Conservation (phyloP, 2,797 vertebrate genomes). For the Micromesistius poutassou region DNA sequence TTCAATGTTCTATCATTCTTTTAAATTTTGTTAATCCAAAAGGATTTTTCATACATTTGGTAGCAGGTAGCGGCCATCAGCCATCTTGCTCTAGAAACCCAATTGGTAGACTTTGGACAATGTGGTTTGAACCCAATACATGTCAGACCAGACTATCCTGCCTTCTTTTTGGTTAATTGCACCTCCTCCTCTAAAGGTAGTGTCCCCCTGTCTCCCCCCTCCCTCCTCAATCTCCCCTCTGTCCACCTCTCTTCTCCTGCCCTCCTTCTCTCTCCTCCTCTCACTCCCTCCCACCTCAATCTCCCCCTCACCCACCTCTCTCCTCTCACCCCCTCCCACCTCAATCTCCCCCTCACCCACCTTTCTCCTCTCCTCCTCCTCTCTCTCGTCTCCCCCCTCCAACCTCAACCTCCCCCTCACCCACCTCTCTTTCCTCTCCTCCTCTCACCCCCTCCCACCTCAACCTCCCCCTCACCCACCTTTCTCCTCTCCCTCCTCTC, state of each 20-base stretch:
- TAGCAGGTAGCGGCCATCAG: too few species aligned
- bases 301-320: too few species aligned
- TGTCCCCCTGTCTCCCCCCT: too few species aligned
- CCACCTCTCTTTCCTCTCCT: not conserved
- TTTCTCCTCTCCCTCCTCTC: not conserved
- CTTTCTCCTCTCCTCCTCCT: not conserved
- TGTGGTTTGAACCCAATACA: not conserved
- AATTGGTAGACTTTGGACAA: too few species aligned
- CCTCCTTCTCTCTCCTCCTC: too few species aligned
- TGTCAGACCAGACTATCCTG: not conserved
- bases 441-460: not conserved
- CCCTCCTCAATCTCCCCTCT: too few species aligned
- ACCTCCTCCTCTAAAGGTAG: not conserved
- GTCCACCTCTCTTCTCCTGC: too few species aligned
- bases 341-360: not conserved
- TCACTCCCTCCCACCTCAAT: too few species aligned
- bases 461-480: not conserved
- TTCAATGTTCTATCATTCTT: not conserved
- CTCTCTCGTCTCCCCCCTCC: constrained; percentile 13
- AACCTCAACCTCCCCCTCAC: not conserved
- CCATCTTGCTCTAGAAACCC: too few species aligned
- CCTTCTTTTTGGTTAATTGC: not conserved
- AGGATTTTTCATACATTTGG: too few species aligned
- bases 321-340: not conserved
- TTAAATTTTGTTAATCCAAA: not conserved